These are phyloP conservation scores for Coleophora deauratella DNA, from an alignment of 2,888 invertebrate species.

Conservation along the genomic window DNA sequence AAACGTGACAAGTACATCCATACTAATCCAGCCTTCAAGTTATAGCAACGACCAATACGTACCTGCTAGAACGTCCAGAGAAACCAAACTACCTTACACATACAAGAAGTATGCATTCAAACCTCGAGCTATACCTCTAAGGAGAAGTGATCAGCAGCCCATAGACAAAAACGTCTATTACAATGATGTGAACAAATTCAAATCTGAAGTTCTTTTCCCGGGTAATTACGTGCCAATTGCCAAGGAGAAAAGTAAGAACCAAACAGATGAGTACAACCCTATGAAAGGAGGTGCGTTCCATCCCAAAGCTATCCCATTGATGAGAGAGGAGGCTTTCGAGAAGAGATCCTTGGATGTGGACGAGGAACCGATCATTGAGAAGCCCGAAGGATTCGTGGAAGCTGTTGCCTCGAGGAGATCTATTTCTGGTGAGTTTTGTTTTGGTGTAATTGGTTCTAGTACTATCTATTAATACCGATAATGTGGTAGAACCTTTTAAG, in stretches of 20 bases:
- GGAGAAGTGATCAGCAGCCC: constrained; percentile 26
- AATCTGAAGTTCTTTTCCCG: constrained; percentile 57
- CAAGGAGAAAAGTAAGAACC: constrained; percentile 55
- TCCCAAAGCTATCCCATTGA: constrained; percentile 53
- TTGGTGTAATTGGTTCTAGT: no score
- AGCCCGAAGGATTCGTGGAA: constrained; percentile 43
- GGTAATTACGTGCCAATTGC: constrained; percentile 67
- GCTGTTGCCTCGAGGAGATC: constrained; percentile 51
- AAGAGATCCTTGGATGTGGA: constrained; percentile 44
- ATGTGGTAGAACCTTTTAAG: no score
- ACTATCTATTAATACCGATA: no score
- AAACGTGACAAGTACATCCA: constrained; percentile 53
- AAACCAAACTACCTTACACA: constrained; percentile 26
- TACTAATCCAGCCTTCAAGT: constrained; percentile 46
- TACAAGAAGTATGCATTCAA: constrained; percentile 46
- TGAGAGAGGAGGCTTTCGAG: constrained; percentile 45
- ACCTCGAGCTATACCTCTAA: constrained; percentile 49
- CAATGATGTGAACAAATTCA: constrained; percentile 38
- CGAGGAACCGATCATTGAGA: constrained; percentile 44
- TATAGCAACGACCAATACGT: constrained; percentile 24
- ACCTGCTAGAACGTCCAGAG: constrained; percentile 25
- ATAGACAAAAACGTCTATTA: constrained; percentile 48
- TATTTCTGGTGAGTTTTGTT: constrained; percentile 47
- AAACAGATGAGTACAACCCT: constrained; percentile 23
- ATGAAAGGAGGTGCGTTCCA: constrained; percentile 32